Evolutionary conservation across 2,113 vertebrate genomes (phyloP).

Genomic region (Oryzias celebensis): DNA sequence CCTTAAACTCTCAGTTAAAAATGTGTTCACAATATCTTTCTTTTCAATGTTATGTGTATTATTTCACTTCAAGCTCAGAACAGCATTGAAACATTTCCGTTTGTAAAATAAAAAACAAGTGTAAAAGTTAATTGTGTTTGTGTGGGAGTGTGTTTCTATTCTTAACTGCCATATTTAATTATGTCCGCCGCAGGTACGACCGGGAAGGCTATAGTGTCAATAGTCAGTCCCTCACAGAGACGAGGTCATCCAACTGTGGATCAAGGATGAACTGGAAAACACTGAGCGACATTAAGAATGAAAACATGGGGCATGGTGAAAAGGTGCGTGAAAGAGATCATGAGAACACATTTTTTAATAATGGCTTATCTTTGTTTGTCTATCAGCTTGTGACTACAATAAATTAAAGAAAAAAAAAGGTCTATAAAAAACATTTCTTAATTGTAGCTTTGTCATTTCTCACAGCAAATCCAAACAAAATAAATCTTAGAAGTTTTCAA

Average conservation of each 20-base stretch:
- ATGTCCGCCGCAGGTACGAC: slow-evolving; percentile 81
- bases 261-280: slow-evolving; percentile 84
- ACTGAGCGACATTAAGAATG: slow-evolving; percentile 81
- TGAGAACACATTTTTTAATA: too few relatives aligned
- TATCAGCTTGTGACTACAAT: too few relatives aligned
- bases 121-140: background rate
- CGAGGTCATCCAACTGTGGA: slow-evolving; percentile 53
- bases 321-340: slow-evolving; percentile 75
- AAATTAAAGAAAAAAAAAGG: too few relatives aligned
- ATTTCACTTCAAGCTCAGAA: too few relatives aligned
- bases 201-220: slow-evolving; percentile 78
- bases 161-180: background rate
- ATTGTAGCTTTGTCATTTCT: too few relatives aligned
- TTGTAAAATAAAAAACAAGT: slow-evolving; percentile 15
- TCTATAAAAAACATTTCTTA: too few relatives aligned
- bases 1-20: slow-evolving; percentile 1
- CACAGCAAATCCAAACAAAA: too few relatives aligned
- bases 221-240: slow-evolving; percentile 83
- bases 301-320: slow-evolving; percentile 86
- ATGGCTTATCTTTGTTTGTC: too few relatives aligned
- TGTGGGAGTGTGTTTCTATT: background rate
- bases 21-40: background rate
- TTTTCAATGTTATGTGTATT: background rate
- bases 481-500: too few relatives aligned
- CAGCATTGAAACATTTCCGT: slow-evolving; percentile 4